Evolutionary conservation across 2,113 vertebrate species (phyloP).

Genomic region (Rhinichthys klamathensis): DNA sequence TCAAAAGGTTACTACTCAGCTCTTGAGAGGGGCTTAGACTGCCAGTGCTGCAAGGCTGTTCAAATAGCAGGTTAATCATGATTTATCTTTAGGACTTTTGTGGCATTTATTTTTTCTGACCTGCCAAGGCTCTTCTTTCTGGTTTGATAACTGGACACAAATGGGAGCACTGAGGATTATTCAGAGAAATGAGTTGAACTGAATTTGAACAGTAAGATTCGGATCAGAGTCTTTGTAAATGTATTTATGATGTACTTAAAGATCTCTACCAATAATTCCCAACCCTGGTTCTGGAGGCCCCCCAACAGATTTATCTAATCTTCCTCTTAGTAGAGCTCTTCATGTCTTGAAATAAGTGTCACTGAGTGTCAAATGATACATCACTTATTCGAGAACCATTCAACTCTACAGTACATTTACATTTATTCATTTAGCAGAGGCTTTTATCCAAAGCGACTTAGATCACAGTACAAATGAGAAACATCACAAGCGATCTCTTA

Average conservation of each 20-base stretch:
- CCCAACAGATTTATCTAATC: background rate
- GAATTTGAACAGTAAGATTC: background rate
- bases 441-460: background rate
- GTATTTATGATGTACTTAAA: background rate
- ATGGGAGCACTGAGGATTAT: background rate
- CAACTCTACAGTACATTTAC: background rate
- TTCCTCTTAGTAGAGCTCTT: background rate
- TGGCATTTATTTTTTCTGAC: conserved; percentile 26
- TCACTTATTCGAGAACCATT: background rate
- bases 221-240: background rate
- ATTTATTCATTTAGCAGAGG: background rate
- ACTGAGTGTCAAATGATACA: background rate
- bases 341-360: background rate
- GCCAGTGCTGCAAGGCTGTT: conserved; percentile 10
- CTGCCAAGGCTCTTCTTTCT: conserved; percentile 20
- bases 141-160: conserved; percentile 31
- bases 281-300: background rate
- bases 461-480: background rate
- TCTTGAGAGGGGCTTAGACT: conserved; percentile 18
- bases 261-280: background rate
- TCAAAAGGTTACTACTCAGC: conserved; percentile 21
- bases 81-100: conserved; percentile 37
- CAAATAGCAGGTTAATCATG: conserved; percentile 43
- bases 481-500: background rate
- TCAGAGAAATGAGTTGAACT: background rate